phyloP scores from a whole-genome alignment of 2,113 vertebrate species.

The Odontophorus gujanensis region DNA sequence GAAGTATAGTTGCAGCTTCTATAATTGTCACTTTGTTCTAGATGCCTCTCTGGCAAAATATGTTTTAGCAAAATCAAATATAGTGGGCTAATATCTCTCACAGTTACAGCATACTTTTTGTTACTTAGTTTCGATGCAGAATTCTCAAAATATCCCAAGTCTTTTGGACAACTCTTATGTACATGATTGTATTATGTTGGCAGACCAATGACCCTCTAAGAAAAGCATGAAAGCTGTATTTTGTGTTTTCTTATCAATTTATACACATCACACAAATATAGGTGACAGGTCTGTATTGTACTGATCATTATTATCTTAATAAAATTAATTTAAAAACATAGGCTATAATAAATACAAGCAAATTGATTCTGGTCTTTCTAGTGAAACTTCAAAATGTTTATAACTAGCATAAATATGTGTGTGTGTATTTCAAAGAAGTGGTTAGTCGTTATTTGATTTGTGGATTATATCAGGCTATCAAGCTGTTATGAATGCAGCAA shows the following conservation, averaged over 20 bases:
- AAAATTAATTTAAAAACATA: background rate
- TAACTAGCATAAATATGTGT: background rate
- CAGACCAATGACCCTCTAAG: background rate
- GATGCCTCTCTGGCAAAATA: background rate
- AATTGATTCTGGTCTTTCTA: background rate
- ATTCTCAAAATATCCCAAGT: background rate
- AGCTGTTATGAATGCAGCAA: background rate
- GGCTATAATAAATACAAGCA: background rate
- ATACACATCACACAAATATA: background rate
- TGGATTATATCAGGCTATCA: constrained; percentile 23
- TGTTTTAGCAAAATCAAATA: background rate
- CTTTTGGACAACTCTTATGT: background rate
- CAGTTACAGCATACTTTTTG: background rate
- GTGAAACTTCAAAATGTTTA: background rate
- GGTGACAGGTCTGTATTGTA: background rate
- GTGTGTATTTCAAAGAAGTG: background rate
- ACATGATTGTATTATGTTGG: background rate
- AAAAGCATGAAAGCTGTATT: background rate
- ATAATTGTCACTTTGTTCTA: background rate
- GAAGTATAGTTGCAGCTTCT: background rate
- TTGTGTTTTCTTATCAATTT: background rate
- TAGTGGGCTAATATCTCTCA: background rate
- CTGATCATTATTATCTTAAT: background rate
- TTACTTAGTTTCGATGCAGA: background rate
- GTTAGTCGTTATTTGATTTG: constrained; percentile 40